Evolutionary conservation across 1,140 invertebrate species (phyloP).

Genomic region (Lepidotrigona ventralis): DNA sequence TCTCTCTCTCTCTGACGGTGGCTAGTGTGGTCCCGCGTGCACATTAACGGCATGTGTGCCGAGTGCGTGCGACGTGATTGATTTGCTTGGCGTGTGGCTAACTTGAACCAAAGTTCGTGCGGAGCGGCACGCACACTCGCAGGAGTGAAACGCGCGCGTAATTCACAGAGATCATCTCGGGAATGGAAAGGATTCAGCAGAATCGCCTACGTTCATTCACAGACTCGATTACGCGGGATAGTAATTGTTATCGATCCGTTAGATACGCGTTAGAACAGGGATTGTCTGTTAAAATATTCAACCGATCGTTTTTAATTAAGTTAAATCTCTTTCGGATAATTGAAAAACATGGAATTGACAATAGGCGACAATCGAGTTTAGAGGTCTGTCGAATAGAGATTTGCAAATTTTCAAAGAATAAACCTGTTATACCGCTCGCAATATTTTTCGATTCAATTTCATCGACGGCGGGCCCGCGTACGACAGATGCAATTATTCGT

Average conservation of each 20-base stretch:
- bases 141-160: not conserved
- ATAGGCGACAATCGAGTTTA: not conserved
- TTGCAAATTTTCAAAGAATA: not conserved
- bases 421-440: not conserved
- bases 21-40: constrained; percentile 70
- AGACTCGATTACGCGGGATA: not conserved
- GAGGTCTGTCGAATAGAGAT: not conserved
- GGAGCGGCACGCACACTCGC: constrained; percentile 4
- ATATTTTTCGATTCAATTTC: not conserved
- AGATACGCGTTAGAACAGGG: no score
- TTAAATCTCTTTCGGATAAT: not conserved
- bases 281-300: not conserved
- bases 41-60: constrained; percentile 76
- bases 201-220: constrained; percentile 10
- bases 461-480: not conserved
- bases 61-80: constrained; percentile 76
- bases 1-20: constrained; percentile 7
- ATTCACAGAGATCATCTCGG: not conserved
- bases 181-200: constrained; percentile 2
- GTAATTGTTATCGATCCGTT: not conserved
- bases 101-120: constrained; percentile 63
- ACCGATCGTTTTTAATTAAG: not conserved
- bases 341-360: not conserved
- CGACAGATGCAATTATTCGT: not conserved
- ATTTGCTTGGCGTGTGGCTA: constrained; percentile 74